Evolutionary conservation across 2,888 invertebrate genomes (phyloP), one percentile per base, ranked within the genome.

Genomic region (Cremastobaeus sp.): DNA sequence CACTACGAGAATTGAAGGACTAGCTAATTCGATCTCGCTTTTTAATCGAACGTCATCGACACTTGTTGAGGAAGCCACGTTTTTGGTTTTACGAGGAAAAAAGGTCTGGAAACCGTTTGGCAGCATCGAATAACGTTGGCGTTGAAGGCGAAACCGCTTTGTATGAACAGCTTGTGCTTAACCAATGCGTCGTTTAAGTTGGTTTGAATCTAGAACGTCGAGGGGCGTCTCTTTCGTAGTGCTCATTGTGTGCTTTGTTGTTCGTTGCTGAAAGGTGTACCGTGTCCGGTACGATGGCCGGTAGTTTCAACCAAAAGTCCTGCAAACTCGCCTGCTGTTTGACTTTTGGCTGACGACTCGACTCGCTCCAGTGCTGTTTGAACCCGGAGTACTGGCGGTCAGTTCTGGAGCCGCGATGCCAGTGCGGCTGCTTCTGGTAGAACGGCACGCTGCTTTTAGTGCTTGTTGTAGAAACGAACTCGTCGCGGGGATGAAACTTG

Each of bases 261-360:
- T 71, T 77, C 43, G 78, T 73, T 2, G 76, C 70, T 9, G 80
- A 76, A 41, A 77, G 78, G 1, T 82, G 75, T 55, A 76, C 81
- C 0, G 84, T 78, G 35, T 86, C 85, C 66, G 79, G 78, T 3
- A 32, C 11, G 20, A 85, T 74, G 0, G 86, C 76, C 0, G 86
- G 83, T 82, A 86, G 80, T 25, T 81, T 77, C 9, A 76, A 78
- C 86, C 86, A 86, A 45, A 85, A 82, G 45, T 78, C 76, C 8
- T 83, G 54, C 3, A 83, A 68, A 73, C 80, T 78, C 9, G 84
- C 81, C 5, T 77, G 77, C 32, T 79, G 80, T 28, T 82, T 79
- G 12, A 43, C 32, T 15, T 57, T 68, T 2, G 60, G 39, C 37
- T 60, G 62, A 2, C 65, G 73, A 3, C 39, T 45, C 2, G 20